Conservation (phyloP, 2,888 invertebrate species). For the Eudemis profundana region DNA sequence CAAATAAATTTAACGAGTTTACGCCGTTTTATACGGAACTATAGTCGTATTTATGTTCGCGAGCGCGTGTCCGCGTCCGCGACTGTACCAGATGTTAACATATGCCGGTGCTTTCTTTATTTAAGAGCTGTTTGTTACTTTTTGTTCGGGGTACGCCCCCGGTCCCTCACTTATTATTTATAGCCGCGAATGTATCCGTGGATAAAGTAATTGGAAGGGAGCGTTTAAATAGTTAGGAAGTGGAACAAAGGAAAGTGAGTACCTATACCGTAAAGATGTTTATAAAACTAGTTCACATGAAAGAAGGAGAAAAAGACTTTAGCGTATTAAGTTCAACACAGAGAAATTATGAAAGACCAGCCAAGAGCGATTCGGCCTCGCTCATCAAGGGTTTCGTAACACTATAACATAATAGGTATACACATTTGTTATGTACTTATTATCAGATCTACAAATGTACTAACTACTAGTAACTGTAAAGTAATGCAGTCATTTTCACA, state of each 20-base stretch:
- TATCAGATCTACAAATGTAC: no score
- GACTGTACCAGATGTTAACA: conserved; percentile 80
- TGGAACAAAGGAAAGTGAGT: background rate
- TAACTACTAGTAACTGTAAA: no score
- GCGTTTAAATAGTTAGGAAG: conserved; percentile 14
- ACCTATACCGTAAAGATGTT: background rate
- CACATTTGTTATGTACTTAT: no score
- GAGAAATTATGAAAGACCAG: no score
- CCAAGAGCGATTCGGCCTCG: no score
- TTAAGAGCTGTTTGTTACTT: conserved; percentile 84
- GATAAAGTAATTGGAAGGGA: conserved; percentile 47
- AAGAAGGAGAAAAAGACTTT: no score
- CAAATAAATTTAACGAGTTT: conserved; percentile 1
- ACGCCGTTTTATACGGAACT: background rate
- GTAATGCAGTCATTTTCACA: no score
- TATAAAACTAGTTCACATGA: no score
- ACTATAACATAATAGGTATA: no score
- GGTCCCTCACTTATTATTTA: conserved; percentile 83
- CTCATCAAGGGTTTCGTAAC: no score
- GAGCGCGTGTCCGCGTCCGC: conserved; percentile 53
- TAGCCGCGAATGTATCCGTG: conserved; percentile 72
- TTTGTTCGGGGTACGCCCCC: conserved; percentile 80
- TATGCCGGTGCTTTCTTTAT: conserved; percentile 84
- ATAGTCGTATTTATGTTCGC: conserved; percentile 56
- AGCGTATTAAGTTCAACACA: no score